Conservation (phyloP, 1,140 invertebrate species). For the Augochlora pura region DNA sequence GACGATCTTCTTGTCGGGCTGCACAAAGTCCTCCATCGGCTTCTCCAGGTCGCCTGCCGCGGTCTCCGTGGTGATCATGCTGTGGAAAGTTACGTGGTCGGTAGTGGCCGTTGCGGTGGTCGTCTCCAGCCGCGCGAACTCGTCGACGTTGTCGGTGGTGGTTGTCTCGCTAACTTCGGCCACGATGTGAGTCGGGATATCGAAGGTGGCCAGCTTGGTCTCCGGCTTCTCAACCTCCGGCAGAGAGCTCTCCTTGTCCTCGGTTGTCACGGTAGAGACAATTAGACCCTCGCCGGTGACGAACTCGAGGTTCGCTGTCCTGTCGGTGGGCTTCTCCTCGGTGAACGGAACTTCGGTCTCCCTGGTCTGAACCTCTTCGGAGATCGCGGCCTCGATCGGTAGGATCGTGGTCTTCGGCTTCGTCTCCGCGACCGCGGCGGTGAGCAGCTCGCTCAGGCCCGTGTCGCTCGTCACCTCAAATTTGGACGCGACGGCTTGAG, state of each 20-base stretch:
- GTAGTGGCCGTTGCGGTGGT: conserved; percentile 70
- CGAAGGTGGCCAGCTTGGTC: conserved; percentile 74
- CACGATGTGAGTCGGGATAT: conserved; percentile 74
- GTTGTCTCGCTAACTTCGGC: conserved; percentile 76
- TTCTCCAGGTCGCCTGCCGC: conserved; percentile 72
- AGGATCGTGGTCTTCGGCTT: conserved; percentile 76
- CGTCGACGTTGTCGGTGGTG: conserved; percentile 69
- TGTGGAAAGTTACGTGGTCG: conserved; percentile 76
- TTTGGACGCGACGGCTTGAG: conserved; percentile 80
- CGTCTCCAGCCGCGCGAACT: conserved; percentile 65
- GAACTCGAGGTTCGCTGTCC: conserved; percentile 76
- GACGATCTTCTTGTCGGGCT: conserved; percentile 76
- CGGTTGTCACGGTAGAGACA: conserved; percentile 79
- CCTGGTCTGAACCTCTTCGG: conserved; percentile 75
- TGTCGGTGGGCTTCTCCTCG: conserved; percentile 70
- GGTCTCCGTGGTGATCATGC: conserved; percentile 77
- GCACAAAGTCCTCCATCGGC: conserved; percentile 72
- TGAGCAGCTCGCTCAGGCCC: conserved; percentile 70
- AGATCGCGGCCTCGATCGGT: conserved; percentile 76
- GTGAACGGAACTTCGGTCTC: conserved; percentile 81
- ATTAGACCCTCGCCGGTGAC: conserved; percentile 78
- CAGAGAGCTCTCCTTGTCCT: conserved; percentile 79
- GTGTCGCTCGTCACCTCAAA: conserved; percentile 78
- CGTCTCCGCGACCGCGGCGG: conserved; percentile 67
- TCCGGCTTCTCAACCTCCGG: conserved; percentile 68